Percentiles rank a stretch among this genome's conserved stretches.
Conservation (phyloP, 2,113 vertebrate genomes). For the Malurus elegans region DNA sequence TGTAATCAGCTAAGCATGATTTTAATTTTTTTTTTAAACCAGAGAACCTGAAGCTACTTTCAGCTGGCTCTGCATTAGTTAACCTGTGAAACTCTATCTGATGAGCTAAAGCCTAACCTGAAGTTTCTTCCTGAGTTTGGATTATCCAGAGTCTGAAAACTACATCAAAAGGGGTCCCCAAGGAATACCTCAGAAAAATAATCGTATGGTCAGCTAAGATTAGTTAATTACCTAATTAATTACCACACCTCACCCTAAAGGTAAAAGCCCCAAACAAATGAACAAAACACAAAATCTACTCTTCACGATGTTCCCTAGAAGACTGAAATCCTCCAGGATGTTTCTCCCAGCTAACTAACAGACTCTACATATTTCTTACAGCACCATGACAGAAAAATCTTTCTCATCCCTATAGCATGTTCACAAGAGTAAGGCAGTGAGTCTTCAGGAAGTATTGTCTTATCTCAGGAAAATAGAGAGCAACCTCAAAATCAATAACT, state of each 20-base stretch:
- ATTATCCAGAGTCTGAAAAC: background rate
- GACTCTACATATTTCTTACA: background rate
- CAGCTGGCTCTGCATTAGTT: background rate
- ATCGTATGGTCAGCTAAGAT: fast-evolving
- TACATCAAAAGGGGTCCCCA: background rate
- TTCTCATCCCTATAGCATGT: background rate
- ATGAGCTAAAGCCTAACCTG: background rate
- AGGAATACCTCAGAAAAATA: background rate
- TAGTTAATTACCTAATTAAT: background rate
- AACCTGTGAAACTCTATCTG: background rate
- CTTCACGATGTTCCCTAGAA: background rate
- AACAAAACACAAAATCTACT: background rate
- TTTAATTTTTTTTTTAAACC: background rate
- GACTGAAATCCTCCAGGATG: background rate
- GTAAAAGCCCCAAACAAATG: fast-evolving
- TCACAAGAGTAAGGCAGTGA: background rate
- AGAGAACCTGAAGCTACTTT: background rate
- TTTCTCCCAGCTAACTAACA: background rate
- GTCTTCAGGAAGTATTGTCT: background rate
- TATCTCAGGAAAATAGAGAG: background rate
- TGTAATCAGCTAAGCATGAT: background rate
- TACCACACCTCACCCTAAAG: background rate
- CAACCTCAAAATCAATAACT: background rate
- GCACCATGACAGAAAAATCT: background rate
- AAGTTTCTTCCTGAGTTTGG: background rate